Percentiles rank a stretch among this genome's conserved stretches.
Evolutionary conservation across 35 echinoderm and acorn worm species (phyloP).

Genomic region (Ophiothrix spiculata): DNA sequence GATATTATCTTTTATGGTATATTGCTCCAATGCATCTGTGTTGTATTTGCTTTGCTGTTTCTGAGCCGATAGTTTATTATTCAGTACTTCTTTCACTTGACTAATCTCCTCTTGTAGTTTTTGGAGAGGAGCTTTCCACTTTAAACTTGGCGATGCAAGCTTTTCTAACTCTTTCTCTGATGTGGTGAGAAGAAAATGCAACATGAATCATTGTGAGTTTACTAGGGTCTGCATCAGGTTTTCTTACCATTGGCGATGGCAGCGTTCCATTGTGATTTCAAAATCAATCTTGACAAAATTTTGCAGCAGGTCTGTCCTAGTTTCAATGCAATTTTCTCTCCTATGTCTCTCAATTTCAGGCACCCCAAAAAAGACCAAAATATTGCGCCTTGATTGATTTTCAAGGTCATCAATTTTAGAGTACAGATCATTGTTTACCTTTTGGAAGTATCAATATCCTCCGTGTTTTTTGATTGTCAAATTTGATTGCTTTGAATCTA

Average conservation of each 20-base stretch:
- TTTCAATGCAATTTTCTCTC: neutral
- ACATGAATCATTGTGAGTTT: conserved; percentile 9
- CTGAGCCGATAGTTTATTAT: too few species aligned
- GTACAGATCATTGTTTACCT: neutral
- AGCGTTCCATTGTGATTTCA: neutral
- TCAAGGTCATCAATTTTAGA: conserved; percentile 25
- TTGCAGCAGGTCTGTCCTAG: neutral
- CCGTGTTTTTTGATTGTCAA: neutral
- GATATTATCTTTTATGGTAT: too few species aligned
- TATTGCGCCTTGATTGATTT: conserved; percentile 1
- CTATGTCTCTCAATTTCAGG: neutral
- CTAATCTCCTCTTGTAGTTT: too few species aligned
- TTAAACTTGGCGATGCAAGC: conserved; percentile 18
- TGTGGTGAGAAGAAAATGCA: neutral
- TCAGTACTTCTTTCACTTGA: too few species aligned
- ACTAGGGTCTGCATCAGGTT: neutral
- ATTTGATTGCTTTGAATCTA: neutral
- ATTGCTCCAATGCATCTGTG: too few species aligned
- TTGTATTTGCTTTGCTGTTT: too few species aligned
- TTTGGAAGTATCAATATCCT: neutral
- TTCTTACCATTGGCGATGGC: neutral
- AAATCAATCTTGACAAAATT: neutral
- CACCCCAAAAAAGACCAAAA: conserved; percentile 3
- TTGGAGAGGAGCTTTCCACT: too few species aligned
- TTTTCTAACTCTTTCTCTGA: conserved; percentile 3